These are phyloP conservation scores for Oppia nitens DNA, from an alignment of 1,140 invertebrate genomes.

Conservation along the genomic window DNA sequence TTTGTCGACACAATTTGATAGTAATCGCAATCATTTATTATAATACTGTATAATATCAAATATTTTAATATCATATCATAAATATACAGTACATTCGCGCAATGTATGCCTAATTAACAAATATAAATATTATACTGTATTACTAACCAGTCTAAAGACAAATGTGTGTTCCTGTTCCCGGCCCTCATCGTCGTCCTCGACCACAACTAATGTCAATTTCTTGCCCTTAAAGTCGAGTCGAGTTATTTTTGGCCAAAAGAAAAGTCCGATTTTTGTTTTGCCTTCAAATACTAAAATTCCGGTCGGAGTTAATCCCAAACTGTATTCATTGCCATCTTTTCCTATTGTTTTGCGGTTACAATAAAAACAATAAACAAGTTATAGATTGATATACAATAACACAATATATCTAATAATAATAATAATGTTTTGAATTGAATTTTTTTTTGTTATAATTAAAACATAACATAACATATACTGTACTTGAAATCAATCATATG, in stretches of 20 bases:
- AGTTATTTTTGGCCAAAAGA: constrained; percentile 94
- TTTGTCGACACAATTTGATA: neutral
- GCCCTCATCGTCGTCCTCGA: constrained; percentile 88
- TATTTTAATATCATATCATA: neutral
- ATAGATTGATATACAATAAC: too few species aligned
- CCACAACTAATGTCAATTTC: constrained; percentile 80
- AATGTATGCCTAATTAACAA: neutral
- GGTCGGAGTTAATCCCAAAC: constrained; percentile 87
- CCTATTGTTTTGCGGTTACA: too few species aligned
- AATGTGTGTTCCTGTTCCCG: constrained; percentile 83
- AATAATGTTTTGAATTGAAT: too few species aligned
- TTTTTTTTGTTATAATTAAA: too few species aligned
- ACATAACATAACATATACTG: constrained; percentile 4
- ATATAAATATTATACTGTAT: neutral
- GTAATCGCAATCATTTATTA: neutral
- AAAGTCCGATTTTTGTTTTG: constrained; percentile 91
- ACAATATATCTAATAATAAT: too few species aligned
- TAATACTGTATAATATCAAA: neutral
- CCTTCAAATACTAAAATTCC: constrained; percentile 90
- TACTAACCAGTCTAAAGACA: constrained; percentile 46
- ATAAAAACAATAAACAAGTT: too few species aligned
- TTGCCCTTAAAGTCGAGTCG: constrained; percentile 94
- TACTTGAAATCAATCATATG: neutral
- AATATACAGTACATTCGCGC: neutral
- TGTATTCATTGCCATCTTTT: constrained; percentile 91